These are phyloP conservation scores for Lochmaea crataegi DNA, from an alignment of 2,888 invertebrate genomes.

Conservation along the genomic window DNA sequence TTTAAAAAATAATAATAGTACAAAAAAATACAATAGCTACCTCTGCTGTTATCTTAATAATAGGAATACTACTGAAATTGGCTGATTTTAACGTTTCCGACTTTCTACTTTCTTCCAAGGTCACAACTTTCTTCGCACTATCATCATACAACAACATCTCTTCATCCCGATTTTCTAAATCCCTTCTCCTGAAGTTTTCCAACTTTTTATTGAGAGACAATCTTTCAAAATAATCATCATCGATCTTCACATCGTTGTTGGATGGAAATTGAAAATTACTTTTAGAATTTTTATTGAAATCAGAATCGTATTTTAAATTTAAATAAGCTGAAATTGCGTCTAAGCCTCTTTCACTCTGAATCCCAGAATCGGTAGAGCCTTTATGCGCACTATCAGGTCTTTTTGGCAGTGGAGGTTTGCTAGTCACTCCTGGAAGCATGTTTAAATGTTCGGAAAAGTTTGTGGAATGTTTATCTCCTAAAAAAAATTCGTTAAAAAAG, in stretches of 20 bases:
- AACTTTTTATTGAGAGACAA: conserved; percentile 29
- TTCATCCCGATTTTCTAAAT: background rate
- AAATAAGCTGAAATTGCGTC: conserved; percentile 55
- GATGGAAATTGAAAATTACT: background rate
- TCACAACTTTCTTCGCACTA: background rate
- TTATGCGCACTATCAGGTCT: conserved; percentile 47
- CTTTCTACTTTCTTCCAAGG: background rate
- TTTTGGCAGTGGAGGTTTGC: conserved; percentile 62
- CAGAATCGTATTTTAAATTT: conserved; percentile 50
- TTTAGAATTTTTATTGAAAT: conserved; percentile 17
- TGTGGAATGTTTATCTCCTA: background rate
- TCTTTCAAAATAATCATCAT: conserved; percentile 38
- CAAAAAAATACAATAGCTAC: background rate
- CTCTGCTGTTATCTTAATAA: conserved; percentile 17
- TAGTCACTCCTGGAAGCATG: conserved; percentile 58
- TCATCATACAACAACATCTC: background rate
- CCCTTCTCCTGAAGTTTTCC: conserved; percentile 3
- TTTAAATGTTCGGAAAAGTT: conserved; percentile 30
- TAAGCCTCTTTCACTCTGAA: conserved; percentile 28
- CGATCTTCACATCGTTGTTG: conserved; percentile 22
- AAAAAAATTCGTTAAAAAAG: background rate
- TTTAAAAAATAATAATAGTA: background rate
- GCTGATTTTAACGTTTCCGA: background rate
- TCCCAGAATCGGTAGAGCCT: conserved; percentile 23
- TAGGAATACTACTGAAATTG: background rate